A percentile compares a stretch with the other conserved stretches of the same genome.
These are phyloP conservation scores for Eulemur coronatus DNA, from an alignment of 2,797 vertebrate genomes.

Conservation along the genomic window DNA sequence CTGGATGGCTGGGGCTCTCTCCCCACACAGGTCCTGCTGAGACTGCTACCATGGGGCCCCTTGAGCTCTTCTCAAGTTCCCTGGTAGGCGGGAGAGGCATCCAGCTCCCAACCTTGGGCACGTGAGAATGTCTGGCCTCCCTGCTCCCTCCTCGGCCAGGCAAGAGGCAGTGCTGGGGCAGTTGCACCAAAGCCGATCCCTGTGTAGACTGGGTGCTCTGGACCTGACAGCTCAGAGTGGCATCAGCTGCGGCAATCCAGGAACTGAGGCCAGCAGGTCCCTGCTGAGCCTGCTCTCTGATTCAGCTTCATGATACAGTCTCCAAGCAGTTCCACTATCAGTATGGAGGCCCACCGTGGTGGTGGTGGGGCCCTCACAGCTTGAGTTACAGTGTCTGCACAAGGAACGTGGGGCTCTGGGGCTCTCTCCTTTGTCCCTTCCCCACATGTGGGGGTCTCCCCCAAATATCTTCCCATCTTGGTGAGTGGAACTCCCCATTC, in stretches of 20 bases:
- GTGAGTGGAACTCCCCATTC: not conserved
- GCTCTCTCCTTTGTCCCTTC: not conserved
- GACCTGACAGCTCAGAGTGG: not conserved
- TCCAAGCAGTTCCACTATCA: not conserved
- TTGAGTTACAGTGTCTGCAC: not conserved
- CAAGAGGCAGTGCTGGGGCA: not conserved
- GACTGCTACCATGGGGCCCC: not conserved
- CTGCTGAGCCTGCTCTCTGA: not conserved
- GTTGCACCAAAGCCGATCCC: not conserved
- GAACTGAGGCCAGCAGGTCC: not conserved
- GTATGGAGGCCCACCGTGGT: not conserved
- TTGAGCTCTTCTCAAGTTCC: not conserved
- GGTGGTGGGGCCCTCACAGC: not conserved
- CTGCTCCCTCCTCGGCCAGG: not conserved
- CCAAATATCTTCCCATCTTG: not conserved
- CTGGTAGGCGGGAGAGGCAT: not conserved
- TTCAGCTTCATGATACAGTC: not conserved
- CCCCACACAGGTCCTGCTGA: not conserved
- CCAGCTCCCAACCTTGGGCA: not conserved
- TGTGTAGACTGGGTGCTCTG: not conserved
- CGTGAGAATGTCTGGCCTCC: not conserved
- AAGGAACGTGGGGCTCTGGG: not conserved
- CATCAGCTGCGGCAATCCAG: not conserved
- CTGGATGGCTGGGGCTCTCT: not conserved
- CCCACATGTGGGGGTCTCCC: not conserved